A percentile compares a stretch with the other conserved stretches of the same genome.
Evolutionary conservation across 1,140 invertebrate genomes (phyloP).

Genomic region (Thaumatotibia leucotreta): DNA sequence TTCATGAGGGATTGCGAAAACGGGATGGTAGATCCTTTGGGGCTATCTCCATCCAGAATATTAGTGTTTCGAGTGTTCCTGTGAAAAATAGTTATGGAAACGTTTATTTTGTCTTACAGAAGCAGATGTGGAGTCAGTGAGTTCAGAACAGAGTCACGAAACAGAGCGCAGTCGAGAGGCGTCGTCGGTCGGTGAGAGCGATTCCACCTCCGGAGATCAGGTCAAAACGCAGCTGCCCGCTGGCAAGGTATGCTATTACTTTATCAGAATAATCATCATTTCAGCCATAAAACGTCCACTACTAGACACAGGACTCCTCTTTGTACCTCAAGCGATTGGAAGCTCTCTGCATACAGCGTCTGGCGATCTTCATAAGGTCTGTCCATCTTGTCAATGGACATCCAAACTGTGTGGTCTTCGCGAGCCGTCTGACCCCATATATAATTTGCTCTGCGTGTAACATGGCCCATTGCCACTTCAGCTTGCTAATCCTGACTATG

Average conservation of each 20-base stretch:
- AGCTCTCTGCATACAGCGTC: too few species aligned
- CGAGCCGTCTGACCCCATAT: too few species aligned
- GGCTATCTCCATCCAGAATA: slow-evolving; percentile 63
- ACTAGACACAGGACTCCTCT: too few species aligned
- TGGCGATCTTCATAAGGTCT: too few species aligned
- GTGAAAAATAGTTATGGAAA: slow-evolving; percentile 44
- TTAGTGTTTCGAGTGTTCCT: slow-evolving; percentile 47
- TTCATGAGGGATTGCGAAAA: slow-evolving; percentile 71
- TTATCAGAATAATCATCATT: too few species aligned
- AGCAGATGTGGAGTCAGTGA: slow-evolving; percentile 73
- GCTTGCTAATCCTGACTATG: too few species aligned
- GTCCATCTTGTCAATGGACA: too few species aligned
- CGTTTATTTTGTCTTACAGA: slow-evolving; percentile 20
- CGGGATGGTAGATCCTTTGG: slow-evolving; percentile 59
- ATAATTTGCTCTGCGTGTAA: too few species aligned
- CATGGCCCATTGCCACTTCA: too few species aligned
- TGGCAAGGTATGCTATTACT: slow-evolving; percentile 81
- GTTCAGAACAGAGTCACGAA: slow-evolving; percentile 77
- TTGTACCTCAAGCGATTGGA: too few species aligned
- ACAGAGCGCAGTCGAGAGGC: slow-evolving; percentile 58
- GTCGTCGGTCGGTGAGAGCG: slow-evolving; percentile 67
- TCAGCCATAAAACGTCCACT: too few species aligned
- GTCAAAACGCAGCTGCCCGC: slow-evolving; percentile 81
- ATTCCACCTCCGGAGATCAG: slow-evolving; percentile 69
- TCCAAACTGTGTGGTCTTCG: too few species aligned